phyloP scores from a whole-genome alignment of 1,140 invertebrate genomes.

The Platorchestia sp. region DNA sequence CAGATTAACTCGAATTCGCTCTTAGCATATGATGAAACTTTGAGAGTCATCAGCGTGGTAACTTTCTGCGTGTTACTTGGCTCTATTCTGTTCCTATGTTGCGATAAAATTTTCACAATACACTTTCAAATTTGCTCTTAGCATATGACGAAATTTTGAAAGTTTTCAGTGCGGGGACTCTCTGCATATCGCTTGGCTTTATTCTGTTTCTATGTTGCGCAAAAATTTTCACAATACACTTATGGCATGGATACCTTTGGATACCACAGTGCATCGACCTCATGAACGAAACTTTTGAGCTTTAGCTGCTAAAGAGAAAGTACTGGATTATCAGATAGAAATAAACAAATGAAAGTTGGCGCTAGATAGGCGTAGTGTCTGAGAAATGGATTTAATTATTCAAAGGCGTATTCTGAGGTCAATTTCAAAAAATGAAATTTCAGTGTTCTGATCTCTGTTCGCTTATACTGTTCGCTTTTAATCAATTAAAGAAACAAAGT shows the following conservation, averaged over 20 bases:
- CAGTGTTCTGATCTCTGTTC: too few species aligned
- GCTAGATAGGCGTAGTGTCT: neutral
- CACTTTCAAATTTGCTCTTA: neutral
- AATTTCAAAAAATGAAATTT: neutral
- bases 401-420: neutral
- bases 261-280: neutral
- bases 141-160: neutral
- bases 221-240: neutral
- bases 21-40: neutral
- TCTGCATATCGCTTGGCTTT: neutral
- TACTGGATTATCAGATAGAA: neutral
- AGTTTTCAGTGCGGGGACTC: neutral
- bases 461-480: too few species aligned
- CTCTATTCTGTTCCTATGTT: neutral
- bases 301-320: neutral
- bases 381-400: neutral
- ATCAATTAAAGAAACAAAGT: too few species aligned
- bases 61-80: neutral
- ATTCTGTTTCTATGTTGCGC: neutral
- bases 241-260: too few species aligned
- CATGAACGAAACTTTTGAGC: neutral
- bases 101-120: neutral
- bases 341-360: neutral
- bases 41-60: neutral
- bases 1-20: neutral